Base-by-base conservation (phyloP, 53 echinoderm and acorn worm species). In the Actinopyga echinites region DNA sequence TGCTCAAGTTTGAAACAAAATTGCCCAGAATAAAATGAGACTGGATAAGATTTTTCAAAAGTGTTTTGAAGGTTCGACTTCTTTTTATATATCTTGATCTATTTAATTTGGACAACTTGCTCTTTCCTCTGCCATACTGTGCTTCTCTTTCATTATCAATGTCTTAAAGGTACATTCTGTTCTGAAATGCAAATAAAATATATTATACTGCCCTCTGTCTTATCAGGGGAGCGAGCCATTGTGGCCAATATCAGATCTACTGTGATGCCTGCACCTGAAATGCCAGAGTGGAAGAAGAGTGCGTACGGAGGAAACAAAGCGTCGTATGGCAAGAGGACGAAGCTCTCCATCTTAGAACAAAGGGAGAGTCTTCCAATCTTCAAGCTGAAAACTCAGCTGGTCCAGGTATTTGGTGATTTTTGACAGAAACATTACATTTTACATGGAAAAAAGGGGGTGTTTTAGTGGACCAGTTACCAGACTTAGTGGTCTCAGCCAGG, bases 301-400 rank as follows among this genome's bases (percentile, higher is more conserved):
- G 97, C 97, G 25, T 97, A 94, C 30, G 97, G 97, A 17, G 97
- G 97, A 56, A 97, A 92, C 89, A 97, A 97, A 75, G 97, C 97
- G 4, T 97, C 97, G 0, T 97, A 93, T 45, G 97, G 97, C 28
- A 94, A 84, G 78, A 94, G 90, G 44, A 97, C 97, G 56, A 94
- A 97, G 90, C 87, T 97, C 82, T 85, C 97, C 31, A 97, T 97
- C 54, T 78, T 97, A 86, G 94, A 97, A 69, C 97, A 97, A 84
- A 75, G 94, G 6, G 88, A 93, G 83, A 93, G 93, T 67, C 65
- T 97, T 23, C 97, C 97, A 22, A 97, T 97, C 56, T 97, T 87
- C 79, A 96, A 88, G 52, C 91, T 97, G 30, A 94, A 94, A 75
- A 84, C 86, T 30, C 91, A 94, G 37, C 85, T 97, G 49, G 91